phyloP scores from a whole-genome alignment of 23 tunicate genomes.

The Corella eumyota region DNA sequence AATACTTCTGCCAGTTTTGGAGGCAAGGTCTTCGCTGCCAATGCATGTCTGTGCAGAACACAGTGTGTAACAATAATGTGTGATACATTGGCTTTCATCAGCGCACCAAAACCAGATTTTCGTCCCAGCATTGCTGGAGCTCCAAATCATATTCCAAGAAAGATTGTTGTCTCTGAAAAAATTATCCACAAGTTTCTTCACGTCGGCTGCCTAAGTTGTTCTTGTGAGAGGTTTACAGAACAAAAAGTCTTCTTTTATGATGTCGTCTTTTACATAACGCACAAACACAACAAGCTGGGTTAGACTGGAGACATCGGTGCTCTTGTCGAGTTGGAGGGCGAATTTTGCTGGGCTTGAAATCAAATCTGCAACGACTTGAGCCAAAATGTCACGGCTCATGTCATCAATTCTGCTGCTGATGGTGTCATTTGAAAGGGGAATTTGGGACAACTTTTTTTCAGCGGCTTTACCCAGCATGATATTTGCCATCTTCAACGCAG shows the following conservation, averaged over 20 bases:
- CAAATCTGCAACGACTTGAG: constrained; percentile 34
- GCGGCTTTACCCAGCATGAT: no score
- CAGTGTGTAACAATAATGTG: constrained; percentile 16
- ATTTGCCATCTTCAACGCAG: no score
- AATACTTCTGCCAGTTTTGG: constrained; percentile 50
- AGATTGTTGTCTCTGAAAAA: constrained; percentile 18
- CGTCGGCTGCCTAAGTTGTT: constrained; percentile 18
- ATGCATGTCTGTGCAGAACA: constrained; percentile 11
- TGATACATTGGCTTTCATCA: constrained; percentile 26
- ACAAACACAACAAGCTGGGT: constrained; percentile 34
- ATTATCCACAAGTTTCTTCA: constrained; percentile 10
- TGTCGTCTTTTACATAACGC: constrained; percentile 43
- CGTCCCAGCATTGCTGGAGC: constrained; percentile 16
- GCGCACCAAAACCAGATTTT: constrained; percentile 38
- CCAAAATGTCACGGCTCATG: no score
- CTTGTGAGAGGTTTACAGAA: constrained; percentile 44
- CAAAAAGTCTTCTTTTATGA: constrained; percentile 35
- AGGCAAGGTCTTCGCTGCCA: constrained; percentile 34
- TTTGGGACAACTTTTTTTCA: no score
- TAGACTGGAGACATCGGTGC: constrained; percentile 33
- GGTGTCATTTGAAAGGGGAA: no score
- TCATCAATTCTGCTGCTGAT: no score
- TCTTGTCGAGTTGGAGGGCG: constrained; percentile 28
- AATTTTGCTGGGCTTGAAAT: constrained; percentile 35
- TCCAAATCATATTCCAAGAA: constrained; percentile 15